Conservation (phyloP, 2,113 vertebrate genomes). For the Otocyon megalotis region DNA sequence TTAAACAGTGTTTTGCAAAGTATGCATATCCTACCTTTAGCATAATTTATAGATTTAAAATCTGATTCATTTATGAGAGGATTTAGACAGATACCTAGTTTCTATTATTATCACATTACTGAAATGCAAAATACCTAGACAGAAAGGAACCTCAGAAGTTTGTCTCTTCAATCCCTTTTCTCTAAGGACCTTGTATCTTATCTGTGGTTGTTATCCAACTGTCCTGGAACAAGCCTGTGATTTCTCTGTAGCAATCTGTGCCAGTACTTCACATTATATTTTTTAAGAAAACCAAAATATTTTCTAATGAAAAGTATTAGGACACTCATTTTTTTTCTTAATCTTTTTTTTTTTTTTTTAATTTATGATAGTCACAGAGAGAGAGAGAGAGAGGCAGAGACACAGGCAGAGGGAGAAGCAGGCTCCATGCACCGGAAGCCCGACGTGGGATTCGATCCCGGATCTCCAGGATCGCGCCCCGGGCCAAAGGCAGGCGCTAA, state of each 20-base stretch:
- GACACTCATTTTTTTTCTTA: background rate
- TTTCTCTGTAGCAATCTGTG: background rate
- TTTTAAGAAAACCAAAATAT: conserved; percentile 2
- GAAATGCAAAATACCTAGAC: conserved; percentile 45
- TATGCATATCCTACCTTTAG: conserved; percentile 14
- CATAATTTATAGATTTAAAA: conserved; percentile 12
- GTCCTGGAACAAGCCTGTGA: background rate
- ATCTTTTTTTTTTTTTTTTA: no score
- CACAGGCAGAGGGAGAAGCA: no score
- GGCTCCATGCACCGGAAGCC: no score
- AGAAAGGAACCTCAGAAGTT: background rate
- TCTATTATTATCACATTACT: background rate
- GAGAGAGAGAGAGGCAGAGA: no score
- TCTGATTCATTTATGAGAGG: background rate
- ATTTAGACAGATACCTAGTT: background rate
- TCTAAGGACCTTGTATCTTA: background rate
- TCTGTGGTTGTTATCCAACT: background rate
- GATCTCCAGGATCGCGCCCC: no score
- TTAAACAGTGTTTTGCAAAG: background rate
- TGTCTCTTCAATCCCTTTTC: background rate
- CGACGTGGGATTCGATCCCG: no score
- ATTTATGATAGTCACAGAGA: no score
- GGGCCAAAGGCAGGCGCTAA: no score
- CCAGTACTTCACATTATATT: background rate
- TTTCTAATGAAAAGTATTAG: conserved; percentile 30